A percentile compares a stretch with the other conserved stretches of the same genome.
Evolutionary conservation across 2,888 invertebrate species (phyloP).

Genomic region (Nemotelus nigrinus): DNA sequence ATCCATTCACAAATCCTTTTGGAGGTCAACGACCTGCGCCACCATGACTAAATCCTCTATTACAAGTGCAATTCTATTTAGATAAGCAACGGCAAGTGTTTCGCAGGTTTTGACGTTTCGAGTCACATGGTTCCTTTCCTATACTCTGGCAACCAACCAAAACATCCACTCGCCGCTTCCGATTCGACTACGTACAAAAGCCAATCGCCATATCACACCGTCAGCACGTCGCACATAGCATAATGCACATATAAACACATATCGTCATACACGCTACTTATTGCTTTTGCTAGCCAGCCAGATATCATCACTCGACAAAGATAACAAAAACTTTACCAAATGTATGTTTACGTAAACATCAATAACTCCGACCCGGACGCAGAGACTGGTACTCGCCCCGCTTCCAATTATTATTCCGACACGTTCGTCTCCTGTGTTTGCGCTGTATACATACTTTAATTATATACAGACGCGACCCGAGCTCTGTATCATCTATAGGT

Average conservation of each 20-base stretch:
- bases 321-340: conserved; percentile 11
- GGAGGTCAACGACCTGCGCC: no score
- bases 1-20: no score
- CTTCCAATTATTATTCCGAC: background rate
- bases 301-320: background rate
- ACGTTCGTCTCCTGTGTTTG: background rate
- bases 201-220: conserved; percentile 2
- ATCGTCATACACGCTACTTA: background rate
- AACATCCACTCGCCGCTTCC: background rate
- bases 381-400: background rate
- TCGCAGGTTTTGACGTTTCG: background rate
- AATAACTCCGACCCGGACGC: background rate
- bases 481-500: conserved; percentile 8
- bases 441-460: conserved; percentile 1
- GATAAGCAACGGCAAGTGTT: no score
- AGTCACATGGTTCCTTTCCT: conserved; percentile 25
- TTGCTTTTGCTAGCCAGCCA: background rate
- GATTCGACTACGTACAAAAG: background rate
- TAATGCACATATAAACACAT: conserved; percentile 31
- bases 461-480: conserved; percentile 16
- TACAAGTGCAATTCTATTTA: no score
- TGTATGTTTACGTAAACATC: conserved; percentile 30
- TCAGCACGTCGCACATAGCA: background rate
- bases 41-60: no score
- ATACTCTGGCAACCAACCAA: conserved; percentile 15